phyloP scores from a whole-genome alignment of 2,888 invertebrate genomes.

The Artemia sp. region DNA sequence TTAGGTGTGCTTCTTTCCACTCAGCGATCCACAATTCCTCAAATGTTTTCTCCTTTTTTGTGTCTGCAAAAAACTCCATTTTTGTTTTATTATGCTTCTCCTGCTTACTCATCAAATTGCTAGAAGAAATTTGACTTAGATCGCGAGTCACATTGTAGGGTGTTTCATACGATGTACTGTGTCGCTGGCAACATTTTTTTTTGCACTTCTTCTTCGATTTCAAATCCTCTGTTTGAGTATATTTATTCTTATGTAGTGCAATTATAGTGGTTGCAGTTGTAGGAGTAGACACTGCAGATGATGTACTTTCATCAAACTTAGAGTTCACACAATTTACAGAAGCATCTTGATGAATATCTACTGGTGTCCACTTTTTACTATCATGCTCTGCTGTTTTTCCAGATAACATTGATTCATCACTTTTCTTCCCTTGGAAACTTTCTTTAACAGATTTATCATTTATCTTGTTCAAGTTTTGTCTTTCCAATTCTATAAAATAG shows the following conservation, averaged over 20 bases:
- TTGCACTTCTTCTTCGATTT: too few species aligned
- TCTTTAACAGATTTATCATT: background rate
- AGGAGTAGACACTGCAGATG: background rate
- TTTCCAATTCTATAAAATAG: background rate
- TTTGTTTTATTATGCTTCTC: conserved; percentile 3
- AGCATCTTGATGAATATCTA: background rate
- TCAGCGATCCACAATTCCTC: background rate
- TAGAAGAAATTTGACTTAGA: too few species aligned
- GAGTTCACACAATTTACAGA: background rate
- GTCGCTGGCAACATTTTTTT: background rate
- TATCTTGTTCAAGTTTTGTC: background rate
- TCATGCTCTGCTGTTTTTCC: background rate
- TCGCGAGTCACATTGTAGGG: too few species aligned
- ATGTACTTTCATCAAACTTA: background rate
- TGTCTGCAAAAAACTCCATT: background rate
- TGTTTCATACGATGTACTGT: background rate
- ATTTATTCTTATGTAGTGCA: background rate
- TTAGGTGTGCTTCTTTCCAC: background rate
- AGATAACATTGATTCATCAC: background rate
- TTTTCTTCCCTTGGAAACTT: background rate
- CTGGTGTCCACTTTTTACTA: background rate
- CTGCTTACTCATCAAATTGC: background rate
- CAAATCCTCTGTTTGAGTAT: background rate
- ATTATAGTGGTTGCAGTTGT: background rate
- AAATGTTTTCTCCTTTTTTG: background rate